Percentiles rank a stretch among this genome's conserved stretches.
Conservation (phyloP, 2,113 vertebrate genomes). For the Paraplagusia blochii region DNA sequence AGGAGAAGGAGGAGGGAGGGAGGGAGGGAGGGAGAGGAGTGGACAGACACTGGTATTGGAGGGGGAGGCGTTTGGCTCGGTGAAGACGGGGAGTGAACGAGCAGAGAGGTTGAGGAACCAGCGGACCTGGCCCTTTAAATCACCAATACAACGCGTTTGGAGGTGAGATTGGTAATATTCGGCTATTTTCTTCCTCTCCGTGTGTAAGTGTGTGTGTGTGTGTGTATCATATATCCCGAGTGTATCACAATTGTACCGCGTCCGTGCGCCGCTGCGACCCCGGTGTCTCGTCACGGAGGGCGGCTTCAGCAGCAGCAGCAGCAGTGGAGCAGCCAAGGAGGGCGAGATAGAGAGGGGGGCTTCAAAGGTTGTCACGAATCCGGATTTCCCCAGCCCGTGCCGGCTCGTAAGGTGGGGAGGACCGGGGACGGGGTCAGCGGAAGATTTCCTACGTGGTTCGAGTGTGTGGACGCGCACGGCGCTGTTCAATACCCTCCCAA, state of each 20-base stretch:
- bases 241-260: constrained; percentile 35
- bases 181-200: constrained; percentile 11
- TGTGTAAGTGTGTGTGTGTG: no score
- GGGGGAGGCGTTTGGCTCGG: constrained; percentile 75
- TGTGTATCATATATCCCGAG: no score
- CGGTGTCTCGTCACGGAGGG: constrained; percentile 40
- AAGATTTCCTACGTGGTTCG: constrained; percentile 52
- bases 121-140: constrained; percentile 78
- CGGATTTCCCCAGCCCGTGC: constrained; percentile 66
- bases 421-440: constrained; percentile 60
- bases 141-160: constrained; percentile 65
- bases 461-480: constrained; percentile 40
- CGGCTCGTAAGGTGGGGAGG: constrained; percentile 66
- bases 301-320: constrained; percentile 41
- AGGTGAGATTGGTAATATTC: constrained; percentile 74
- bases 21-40: constrained; percentile 46
- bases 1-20: background rate
- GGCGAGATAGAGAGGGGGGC: constrained; percentile 9
- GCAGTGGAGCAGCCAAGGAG: constrained; percentile 10
- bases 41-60: constrained; percentile 69
- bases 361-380: constrained; percentile 74
- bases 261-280: constrained; percentile 35
- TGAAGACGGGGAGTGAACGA: constrained; percentile 65
- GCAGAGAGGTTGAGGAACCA: constrained; percentile 58
- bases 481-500: no score